Evolutionary conservation across 2,797 vertebrate genomes (phyloP).

Genomic region (Tiaroga cobitis): DNA sequence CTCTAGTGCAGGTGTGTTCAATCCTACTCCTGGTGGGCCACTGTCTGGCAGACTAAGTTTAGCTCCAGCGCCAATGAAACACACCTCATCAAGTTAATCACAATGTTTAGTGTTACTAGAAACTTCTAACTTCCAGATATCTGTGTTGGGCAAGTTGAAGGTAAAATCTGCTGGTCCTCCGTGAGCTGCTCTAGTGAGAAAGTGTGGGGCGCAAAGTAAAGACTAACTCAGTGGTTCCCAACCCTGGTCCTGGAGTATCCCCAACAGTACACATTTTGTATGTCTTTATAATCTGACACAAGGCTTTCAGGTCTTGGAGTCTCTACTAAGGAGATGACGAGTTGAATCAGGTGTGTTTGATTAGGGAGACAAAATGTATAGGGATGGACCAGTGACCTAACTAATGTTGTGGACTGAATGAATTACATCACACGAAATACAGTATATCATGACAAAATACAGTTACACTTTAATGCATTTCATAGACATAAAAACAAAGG

Average conservation of each 20-base stretch:
- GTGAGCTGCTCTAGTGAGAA: neutral
- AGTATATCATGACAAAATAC: neutral
- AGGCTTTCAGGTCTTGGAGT: too few relatives aligned
- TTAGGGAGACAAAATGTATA: too few relatives aligned
- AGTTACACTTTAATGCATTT: neutral
- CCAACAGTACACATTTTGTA: neutral
- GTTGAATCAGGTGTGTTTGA: too few relatives aligned
- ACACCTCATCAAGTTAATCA: neutral
- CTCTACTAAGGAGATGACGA: too few relatives aligned
- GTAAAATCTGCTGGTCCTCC: too few relatives aligned
- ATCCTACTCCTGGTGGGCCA: neutral
- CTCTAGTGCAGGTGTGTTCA: neutral
- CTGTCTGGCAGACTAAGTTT: neutral
- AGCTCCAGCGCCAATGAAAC: neutral
- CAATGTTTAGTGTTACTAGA: neutral
- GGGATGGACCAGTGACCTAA: too few relatives aligned
- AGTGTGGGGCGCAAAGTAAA: neutral
- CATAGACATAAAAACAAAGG: neutral
- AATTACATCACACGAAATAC: neutral
- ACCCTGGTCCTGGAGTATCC: too few relatives aligned
- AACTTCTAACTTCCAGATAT: neutral
- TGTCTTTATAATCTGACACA: neutral
- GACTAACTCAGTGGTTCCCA: neutral
- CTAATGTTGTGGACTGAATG: neutral
- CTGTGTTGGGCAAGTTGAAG: neutral